A percentile compares a stretch with the other conserved stretches of the same genome.
phyloP scores from a whole-genome alignment of 2,797 vertebrate genomes.

The Astyanax mexicanus region DNA sequence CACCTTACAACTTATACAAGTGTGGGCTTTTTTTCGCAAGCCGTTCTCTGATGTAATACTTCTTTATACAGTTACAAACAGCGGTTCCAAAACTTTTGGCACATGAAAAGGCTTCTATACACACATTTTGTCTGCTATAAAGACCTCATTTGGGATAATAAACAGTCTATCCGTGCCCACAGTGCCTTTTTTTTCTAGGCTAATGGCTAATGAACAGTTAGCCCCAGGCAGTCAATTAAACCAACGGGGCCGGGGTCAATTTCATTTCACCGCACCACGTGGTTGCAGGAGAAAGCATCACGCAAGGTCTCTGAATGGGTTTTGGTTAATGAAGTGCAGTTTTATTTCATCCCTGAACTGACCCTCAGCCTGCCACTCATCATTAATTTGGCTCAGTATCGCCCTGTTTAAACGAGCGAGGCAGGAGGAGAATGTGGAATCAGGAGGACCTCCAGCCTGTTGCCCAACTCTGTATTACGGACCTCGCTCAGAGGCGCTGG shows the following conservation, averaged over 20 bases:
- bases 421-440: slow-evolving; percentile 16
- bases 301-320: slow-evolving; percentile 20
- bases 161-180: slow-evolving; percentile 8
- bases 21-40: too few species aligned
- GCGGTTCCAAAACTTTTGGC: too few species aligned
- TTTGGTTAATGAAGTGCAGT: slow-evolving; percentile 30
- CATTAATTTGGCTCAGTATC: slow-evolving; percentile 25
- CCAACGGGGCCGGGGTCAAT: slow-evolving; percentile 23
- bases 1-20: too few species aligned
- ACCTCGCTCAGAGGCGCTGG: not conserved
- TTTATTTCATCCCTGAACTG: slow-evolving; percentile 34
- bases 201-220: slow-evolving; percentile 38
- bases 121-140: not conserved
- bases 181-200: slow-evolving; percentile 17
- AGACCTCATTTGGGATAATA: slow-evolving; percentile 5
- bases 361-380: slow-evolving; percentile 21
- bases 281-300: not conserved
- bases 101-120: too few species aligned
- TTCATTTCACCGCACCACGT: slow-evolving; percentile 8
- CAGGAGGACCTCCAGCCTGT: not conserved
- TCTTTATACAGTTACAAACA: too few species aligned
- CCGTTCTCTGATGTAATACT: too few species aligned
- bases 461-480: not conserved
- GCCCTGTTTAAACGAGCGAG: slow-evolving; percentile 28
- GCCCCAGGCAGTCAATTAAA: slow-evolving; percentile 30